Evolutionary conservation across 2,888 invertebrate genomes (phyloP).

Genomic region (Drosophila quinaria): DNA sequence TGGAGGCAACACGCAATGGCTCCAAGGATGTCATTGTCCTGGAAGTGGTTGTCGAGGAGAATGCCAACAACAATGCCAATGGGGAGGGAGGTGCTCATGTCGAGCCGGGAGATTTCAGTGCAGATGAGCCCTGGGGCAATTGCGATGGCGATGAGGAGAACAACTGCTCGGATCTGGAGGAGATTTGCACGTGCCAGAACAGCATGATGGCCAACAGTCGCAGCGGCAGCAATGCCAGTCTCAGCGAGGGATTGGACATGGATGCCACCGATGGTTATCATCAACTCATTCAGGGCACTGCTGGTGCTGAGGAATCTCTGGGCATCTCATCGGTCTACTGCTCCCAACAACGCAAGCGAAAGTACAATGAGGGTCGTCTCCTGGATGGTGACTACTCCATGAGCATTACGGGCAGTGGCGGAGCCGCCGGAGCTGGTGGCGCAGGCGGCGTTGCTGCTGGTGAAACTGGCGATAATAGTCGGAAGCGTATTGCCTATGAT

Average conservation of each 20-base stretch:
- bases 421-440: constrained; percentile 8
- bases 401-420: constrained; percentile 52
- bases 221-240: constrained; percentile 80
- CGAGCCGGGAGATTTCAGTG: constrained; percentile 72
- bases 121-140: constrained; percentile 84
- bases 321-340: constrained; percentile 32
- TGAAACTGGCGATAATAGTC: constrained; percentile 70
- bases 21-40: constrained; percentile 55
- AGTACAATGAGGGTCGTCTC: constrained; percentile 83
- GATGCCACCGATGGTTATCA: constrained; percentile 73
- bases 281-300: constrained; percentile 3
- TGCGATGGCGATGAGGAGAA: constrained; percentile 86
- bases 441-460: constrained; percentile 11
- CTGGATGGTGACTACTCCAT: constrained; percentile 74
- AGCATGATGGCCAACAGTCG: constrained; percentile 69
- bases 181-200: constrained; percentile 85
- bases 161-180: constrained; percentile 84
- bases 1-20: constrained; percentile 44
- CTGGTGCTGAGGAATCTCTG: constrained; percentile 17
- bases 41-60: constrained; percentile 68
- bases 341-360: constrained; percentile 82
- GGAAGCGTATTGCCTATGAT: constrained; percentile 85
- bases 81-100: constrained; percentile 34
- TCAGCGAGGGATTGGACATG: constrained; percentile 78
- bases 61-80: constrained; percentile 13